Percentiles rank a stretch among this genome's conserved stretches.
phyloP scores from a whole-genome alignment of 2,113 vertebrate genomes.

The Sorex araneus region DNA sequence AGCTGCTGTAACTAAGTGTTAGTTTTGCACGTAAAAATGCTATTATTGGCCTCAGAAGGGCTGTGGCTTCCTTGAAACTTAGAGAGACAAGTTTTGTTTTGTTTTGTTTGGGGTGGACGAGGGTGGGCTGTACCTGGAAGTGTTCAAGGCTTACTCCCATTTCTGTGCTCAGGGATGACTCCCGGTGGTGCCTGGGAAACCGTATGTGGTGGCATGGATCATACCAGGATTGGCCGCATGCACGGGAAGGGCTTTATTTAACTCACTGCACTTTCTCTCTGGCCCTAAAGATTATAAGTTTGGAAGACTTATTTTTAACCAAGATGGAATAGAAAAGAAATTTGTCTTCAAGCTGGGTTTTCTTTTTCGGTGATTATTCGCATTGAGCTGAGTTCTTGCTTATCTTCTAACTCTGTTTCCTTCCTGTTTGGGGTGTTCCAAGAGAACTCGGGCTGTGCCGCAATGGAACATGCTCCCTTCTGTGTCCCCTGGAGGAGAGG shows the following conservation, averaged over 20 bases:
- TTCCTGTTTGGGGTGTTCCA: conserved; percentile 1
- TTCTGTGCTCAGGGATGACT: too few relatives aligned
- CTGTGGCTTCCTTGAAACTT: conserved; percentile 55
- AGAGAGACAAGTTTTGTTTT: too few relatives aligned
- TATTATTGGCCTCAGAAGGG: conserved; percentile 22
- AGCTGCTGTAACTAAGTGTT: conserved; percentile 37
- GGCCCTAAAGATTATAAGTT: background rate
- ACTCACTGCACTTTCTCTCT: too few relatives aligned
- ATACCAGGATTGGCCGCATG: too few relatives aligned
- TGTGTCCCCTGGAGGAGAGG: background rate
- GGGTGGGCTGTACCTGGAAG: too few relatives aligned
- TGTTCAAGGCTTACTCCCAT: too few relatives aligned
- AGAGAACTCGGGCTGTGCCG: background rate
- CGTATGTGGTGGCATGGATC: too few relatives aligned
- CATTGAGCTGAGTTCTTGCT: conserved; percentile 44
- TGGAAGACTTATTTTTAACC: background rate
- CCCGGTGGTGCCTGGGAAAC: too few relatives aligned
- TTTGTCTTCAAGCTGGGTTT: conserved; percentile 22
- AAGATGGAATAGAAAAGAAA: background rate
- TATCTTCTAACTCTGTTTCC: conserved; percentile 24
- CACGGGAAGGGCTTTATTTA: too few relatives aligned
- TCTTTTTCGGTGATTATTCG: background rate
- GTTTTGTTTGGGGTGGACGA: too few relatives aligned
- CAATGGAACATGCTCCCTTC: background rate
- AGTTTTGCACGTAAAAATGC: background rate